Evolutionary conservation across 2,797 vertebrate genomes (phyloP).

Genomic region (Nyctibius grandis): DNA sequence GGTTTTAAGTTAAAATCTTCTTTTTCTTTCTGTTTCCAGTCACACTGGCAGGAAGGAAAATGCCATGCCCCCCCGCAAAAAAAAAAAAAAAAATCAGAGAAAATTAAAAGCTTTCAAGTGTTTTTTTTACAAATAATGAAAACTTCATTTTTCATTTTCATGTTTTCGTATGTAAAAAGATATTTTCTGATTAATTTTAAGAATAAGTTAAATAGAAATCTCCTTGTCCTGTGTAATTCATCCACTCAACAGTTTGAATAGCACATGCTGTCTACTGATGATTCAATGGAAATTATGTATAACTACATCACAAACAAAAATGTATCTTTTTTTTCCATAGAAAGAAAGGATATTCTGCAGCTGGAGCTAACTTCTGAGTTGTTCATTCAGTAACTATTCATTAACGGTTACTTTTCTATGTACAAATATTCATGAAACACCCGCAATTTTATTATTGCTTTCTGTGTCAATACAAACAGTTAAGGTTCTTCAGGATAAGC

Average conservation of each 20-base stretch:
- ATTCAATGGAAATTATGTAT: background rate
- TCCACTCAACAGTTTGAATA: background rate
- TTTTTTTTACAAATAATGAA: background rate
- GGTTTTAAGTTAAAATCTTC: background rate
- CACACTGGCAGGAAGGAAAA: background rate
- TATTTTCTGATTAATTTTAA: background rate
- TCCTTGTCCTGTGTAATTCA: background rate
- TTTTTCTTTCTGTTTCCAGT: background rate
- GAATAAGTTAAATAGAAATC: background rate
- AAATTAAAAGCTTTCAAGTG: background rate
- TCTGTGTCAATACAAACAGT: background rate
- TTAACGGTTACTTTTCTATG: background rate
- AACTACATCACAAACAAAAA: background rate
- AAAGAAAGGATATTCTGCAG: background rate
- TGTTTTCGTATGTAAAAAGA: background rate
- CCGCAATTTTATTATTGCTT: background rate
- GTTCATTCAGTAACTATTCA: background rate
- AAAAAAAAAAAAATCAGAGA: too few relatives aligned
- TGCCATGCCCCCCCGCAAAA: rapidly evolving
- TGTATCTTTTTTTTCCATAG: background rate
- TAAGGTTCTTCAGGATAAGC: background rate
- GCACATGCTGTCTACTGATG: background rate
- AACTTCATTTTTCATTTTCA: background rate
- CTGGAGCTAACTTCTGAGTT: background rate
- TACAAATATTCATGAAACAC: background rate